Base-by-base conservation (phyloP, 2,113 vertebrate species). In the Equus quagga region DNA sequence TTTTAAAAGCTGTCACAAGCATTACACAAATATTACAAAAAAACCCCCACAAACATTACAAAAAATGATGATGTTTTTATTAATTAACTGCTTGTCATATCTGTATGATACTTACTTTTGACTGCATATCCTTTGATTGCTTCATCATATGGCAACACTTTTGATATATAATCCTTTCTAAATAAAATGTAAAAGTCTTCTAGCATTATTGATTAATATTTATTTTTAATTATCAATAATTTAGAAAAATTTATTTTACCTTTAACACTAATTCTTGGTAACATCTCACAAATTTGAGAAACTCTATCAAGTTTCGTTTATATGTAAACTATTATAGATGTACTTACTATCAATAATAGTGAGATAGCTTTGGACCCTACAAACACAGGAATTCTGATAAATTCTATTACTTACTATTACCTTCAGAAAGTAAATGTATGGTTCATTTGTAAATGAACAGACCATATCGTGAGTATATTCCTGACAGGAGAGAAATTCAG, bases 161-260 rank as follows among this genome's bases (percentile, higher is more conserved):
- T 87, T 81, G 31, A 94, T 79, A 84, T 83, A 33, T 69, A 94
- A 89, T 80, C 28, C n/a, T 64, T 83, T 75, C 51, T 44, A 88
- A 24, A 86, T 26, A 87, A 97, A 93, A 85, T 64, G 75, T 24
- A 91, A 96, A 90, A 41, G 28, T 69, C 4, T 69, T 46, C 21
- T 94, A 90, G 11, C 2, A 83, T 54, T 70, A 60, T 90, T 86
- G 41, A 86, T 65, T 70, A n/a, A 14, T 36, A 94, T 58, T 19
- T 78, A 10, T 31, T 87, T 79, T 85, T 96, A 89, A 89, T 93
- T 69, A 73, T 36, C 41, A 96, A 85, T 80, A 78, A 84, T 65
- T 94, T 83, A 72, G 21, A 51, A 62, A 21, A 46, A 24, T 51
- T 44, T 73, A 19, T 89, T 91, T 90, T 65, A 69, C 12, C 54